Evolutionary conservation across 92 coral and sea anemone species (phyloP).

Genomic region (Epizoanthus scotinus): DNA sequence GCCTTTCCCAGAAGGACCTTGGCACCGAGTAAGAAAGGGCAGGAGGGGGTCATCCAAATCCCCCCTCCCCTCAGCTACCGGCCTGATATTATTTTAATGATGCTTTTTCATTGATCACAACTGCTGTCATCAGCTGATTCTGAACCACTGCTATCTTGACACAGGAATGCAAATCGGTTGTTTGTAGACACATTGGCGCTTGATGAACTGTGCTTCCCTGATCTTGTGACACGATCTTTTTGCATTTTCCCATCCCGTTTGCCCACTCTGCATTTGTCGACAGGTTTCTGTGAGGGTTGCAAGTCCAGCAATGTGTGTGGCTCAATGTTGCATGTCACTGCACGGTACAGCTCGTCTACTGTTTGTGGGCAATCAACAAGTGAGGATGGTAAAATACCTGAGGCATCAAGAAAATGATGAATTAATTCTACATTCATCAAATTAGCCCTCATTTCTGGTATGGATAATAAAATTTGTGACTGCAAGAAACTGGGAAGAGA

Average conservation of each 20-base stretch:
- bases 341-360: background rate
- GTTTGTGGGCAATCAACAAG: slow-evolving; percentile 15
- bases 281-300: background rate
- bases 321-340: background rate
- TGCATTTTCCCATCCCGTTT: background rate
- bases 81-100: too few relatives aligned
- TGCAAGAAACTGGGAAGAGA: too few relatives aligned
- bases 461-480: too few relatives aligned
- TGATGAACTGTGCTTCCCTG: background rate
- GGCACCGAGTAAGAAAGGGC: too few relatives aligned
- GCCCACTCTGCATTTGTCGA: background rate
- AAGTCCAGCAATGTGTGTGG: background rate
- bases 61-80: too few relatives aligned
- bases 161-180: slow-evolving; percentile 19
- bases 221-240: background rate
- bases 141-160: background rate
- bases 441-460: too few relatives aligned
- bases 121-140: too few relatives aligned
- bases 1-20: too few relatives aligned
- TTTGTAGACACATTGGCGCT: background rate
- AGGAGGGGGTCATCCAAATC: too few relatives aligned
- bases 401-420: too few relatives aligned
- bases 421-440: too few relatives aligned
- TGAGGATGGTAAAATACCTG: slow-evolving; percentile 1
- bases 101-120: too few relatives aligned